Percentiles rank a stretch among this genome's conserved stretches.
phyloP scores from a whole-genome alignment of 2,888 invertebrate species.

The Papilio protenor region DNA sequence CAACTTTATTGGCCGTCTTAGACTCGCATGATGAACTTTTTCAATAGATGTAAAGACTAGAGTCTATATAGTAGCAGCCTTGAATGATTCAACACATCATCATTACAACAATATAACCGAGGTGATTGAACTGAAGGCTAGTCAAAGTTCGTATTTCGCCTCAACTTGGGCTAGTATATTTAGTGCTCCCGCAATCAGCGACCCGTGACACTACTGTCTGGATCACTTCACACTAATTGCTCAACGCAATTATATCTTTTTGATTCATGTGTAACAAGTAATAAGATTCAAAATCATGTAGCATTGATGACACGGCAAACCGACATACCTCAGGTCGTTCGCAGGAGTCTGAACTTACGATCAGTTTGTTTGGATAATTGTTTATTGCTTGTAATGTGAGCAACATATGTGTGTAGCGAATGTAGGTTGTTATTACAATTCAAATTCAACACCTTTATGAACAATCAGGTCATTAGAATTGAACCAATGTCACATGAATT shows the following conservation, averaged over 20 bases:
- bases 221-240: slow-evolving; percentile 66
- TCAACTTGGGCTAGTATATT: slow-evolving; percentile 27
- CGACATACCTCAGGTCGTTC: slow-evolving; percentile 62
- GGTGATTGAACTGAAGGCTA: slow-evolving; percentile 33
- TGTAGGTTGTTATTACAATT: slow-evolving; percentile 56
- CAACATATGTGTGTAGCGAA: slow-evolving; percentile 53
- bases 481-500: slow-evolving; percentile 38
- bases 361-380: slow-evolving; percentile 62
- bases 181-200: slow-evolving; percentile 52
- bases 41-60: neutral
- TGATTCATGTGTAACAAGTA: slow-evolving; percentile 46
- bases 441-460: slow-evolving; percentile 60
- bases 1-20: neutral
- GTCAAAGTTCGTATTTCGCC: slow-evolving; percentile 24
- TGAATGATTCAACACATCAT: neutral
- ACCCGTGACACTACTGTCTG: slow-evolving; percentile 67
- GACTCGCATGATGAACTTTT: neutral
- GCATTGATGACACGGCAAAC: slow-evolving; percentile 18
- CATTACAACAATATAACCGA: neutral
- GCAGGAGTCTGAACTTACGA: slow-evolving; percentile 72
- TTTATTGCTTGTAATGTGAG: slow-evolving; percentile 60
- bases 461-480: slow-evolving; percentile 59
- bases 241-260: slow-evolving; percentile 55
- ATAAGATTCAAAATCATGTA: slow-evolving; percentile 47
- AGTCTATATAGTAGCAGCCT: too few relatives aligned